Percentiles rank a stretch among this genome's conserved stretches.
phyloP scores from a whole-genome alignment of 2,888 invertebrate species.

The Caenorhabditis afra region DNA sequence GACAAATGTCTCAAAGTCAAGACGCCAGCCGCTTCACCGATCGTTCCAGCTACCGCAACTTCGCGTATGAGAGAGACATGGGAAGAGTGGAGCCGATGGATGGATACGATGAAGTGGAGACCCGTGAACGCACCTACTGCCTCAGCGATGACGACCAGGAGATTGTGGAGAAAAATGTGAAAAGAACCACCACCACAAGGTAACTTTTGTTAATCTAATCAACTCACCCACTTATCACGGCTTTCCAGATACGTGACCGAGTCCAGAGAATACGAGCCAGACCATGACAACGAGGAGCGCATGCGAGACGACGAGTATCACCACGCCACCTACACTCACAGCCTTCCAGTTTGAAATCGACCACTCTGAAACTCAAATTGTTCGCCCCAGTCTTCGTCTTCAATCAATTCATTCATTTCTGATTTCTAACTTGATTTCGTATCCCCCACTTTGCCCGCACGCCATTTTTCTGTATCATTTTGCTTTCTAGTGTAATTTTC shows the following conservation, averaged over 20 bases:
- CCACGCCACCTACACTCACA: constrained; percentile 63
- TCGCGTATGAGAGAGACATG: constrained; percentile 67
- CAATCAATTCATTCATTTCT: constrained; percentile 1
- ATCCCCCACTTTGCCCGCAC: constrained; percentile 35
- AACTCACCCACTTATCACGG: background rate
- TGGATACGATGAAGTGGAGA: constrained; percentile 68
- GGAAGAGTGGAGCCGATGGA: constrained; percentile 66
- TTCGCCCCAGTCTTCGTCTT: background rate
- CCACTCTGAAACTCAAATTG: too few species aligned
- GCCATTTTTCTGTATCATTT: constrained; percentile 4
- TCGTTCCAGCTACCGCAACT: constrained; percentile 66
- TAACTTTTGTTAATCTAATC: background rate
- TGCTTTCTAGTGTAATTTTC: background rate
- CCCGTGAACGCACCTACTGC: constrained; percentile 62
- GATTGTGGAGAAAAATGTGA: constrained; percentile 65
- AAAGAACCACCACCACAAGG: constrained; percentile 66
- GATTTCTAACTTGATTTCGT: constrained; percentile 16
- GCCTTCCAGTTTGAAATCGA: constrained; percentile 63
- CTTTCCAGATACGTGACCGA: constrained; percentile 63
- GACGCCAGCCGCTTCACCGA: constrained; percentile 42
- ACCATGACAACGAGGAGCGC: constrained; percentile 58
- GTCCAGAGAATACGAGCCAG: constrained; percentile 56
- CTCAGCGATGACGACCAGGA: constrained; percentile 67
- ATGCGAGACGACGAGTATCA: constrained; percentile 64
- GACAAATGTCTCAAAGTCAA: constrained; percentile 19